Evolutionary conservation across 2,113 vertebrate species (phyloP).

Genomic region (Sylvietta virens): DNA sequence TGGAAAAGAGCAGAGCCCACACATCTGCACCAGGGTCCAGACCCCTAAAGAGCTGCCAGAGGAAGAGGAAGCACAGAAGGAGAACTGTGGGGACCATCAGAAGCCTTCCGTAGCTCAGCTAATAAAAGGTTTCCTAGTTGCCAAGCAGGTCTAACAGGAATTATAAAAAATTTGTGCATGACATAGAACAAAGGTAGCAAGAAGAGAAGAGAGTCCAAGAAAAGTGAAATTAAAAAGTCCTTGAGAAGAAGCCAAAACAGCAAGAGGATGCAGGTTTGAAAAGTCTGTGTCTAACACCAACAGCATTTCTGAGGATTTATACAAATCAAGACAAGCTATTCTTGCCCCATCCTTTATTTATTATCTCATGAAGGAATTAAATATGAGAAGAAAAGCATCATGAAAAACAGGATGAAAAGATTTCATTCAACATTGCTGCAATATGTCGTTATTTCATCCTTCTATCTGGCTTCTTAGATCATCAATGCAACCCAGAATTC

Average conservation of each 20-base stretch:
- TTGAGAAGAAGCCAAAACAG: not conserved
- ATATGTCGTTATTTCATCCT: not conserved
- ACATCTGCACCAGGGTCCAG: rapidly evolving
- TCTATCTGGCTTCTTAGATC: not conserved
- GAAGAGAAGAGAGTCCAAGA: not conserved
- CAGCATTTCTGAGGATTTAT: not conserved
- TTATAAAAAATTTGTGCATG: not conserved
- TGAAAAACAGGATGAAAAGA: not conserved
- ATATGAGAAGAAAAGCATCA: not conserved
- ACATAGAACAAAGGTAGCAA: not conserved
- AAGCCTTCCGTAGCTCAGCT: not conserved
- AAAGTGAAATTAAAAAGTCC: not conserved
- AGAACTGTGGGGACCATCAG: not conserved
- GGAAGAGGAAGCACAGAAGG: not conserved
- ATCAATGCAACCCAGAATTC: not conserved
- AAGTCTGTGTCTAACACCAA: not conserved
- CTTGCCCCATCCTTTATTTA: not conserved
- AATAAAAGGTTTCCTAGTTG: not conserved
- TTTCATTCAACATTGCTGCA: not conserved
- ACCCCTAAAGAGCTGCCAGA: not conserved
- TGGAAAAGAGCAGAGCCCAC: not conserved
- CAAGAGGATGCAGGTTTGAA: not conserved
- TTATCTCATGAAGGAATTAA: not conserved
- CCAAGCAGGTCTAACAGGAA: not conserved
- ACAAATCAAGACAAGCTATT: not conserved